Evolutionary conservation across 2,888 invertebrate species (phyloP).

Genomic region (Melitaea athalia): DNA sequence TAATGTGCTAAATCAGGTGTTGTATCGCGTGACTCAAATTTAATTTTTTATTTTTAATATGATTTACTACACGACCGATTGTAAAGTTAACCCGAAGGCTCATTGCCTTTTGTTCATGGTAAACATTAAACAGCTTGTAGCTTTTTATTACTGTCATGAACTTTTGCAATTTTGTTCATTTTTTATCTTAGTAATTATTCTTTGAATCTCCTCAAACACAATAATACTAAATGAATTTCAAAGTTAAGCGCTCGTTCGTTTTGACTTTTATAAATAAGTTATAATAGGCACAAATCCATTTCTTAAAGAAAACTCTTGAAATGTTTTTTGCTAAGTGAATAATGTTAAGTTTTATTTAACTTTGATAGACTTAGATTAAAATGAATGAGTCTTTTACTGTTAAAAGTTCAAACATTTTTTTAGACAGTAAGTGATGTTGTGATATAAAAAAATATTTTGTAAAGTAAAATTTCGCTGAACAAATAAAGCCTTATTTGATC

Average conservation of each 20-base stretch:
- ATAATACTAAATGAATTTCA: slow-evolving; percentile 11
- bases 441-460: slow-evolving; percentile 9
- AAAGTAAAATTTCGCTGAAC: slow-evolving; percentile 1
- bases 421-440: not conserved
- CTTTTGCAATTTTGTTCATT: not conserved
- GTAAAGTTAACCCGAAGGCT: slow-evolving; percentile 8
- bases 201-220: slow-evolving; percentile 6
- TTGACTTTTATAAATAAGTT: slow-evolving; percentile 11
- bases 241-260: slow-evolving; percentile 8
- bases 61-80: slow-evolving; percentile 27
- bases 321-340: slow-evolving; percentile 7
- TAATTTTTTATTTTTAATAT: slow-evolving; percentile 33
- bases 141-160: not conserved
- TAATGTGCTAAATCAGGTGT: slow-evolving; percentile 37
- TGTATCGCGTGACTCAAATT: slow-evolving; percentile 35
- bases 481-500: slow-evolving; percentile 1
- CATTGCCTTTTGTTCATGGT: not conserved
- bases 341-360: slow-evolving; percentile 10
- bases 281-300: slow-evolving; percentile 17
- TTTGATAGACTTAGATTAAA: slow-evolving; percentile 13
- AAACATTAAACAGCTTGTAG: not conserved
- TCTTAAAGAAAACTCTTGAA: slow-evolving; percentile 15
- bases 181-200: slow-evolving; percentile 11
- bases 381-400: slow-evolving; percentile 13
- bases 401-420: slow-evolving; percentile 10